These are phyloP conservation scores for Drosophila repleta DNA, from an alignment of 1,140 invertebrate species.

Conservation along the genomic window DNA sequence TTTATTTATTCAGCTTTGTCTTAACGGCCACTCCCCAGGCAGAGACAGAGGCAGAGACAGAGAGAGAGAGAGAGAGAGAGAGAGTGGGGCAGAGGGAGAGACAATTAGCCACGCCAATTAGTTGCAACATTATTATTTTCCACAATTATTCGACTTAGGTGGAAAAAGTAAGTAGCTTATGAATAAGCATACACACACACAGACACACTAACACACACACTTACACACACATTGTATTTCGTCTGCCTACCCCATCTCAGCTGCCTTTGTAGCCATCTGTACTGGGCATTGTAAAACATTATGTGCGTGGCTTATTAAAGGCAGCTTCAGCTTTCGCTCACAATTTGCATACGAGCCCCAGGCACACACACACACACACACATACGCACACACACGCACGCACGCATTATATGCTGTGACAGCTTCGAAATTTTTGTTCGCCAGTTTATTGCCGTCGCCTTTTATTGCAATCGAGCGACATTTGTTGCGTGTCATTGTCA, in stretches of 20 bases:
- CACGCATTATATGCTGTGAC: conserved; percentile 18
- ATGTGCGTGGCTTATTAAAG: conserved; percentile 64
- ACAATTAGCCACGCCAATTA: conserved; percentile 71
- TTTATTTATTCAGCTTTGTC: conserved; percentile 36
- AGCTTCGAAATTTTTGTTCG: conserved; percentile 50
- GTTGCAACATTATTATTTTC: conserved; percentile 58
- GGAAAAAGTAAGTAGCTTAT: conserved; percentile 7
- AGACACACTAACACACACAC: no score
- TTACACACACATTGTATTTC: background rate
- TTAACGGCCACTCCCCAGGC: conserved; percentile 11
- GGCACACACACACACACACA: conserved; percentile 11
- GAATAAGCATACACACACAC: background rate
- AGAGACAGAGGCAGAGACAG: background rate
- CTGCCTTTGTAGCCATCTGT: conserved; percentile 52
- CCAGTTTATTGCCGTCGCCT: conserved; percentile 49
- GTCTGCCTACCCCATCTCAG: background rate
- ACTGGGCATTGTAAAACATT: conserved; percentile 56
- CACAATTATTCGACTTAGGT: conserved; percentile 53
- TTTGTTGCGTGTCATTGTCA: conserved; percentile 34
- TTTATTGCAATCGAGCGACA: conserved; percentile 55
- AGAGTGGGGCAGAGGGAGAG: conserved; percentile 9
- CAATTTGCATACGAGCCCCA: conserved; percentile 63
- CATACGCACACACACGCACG: conserved; percentile 3
- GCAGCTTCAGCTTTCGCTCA: conserved; percentile 39
- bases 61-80: no score